Evolutionary conservation across 2,888 invertebrate genomes (phyloP).

Genomic region (Lithophane ornitopus): DNA sequence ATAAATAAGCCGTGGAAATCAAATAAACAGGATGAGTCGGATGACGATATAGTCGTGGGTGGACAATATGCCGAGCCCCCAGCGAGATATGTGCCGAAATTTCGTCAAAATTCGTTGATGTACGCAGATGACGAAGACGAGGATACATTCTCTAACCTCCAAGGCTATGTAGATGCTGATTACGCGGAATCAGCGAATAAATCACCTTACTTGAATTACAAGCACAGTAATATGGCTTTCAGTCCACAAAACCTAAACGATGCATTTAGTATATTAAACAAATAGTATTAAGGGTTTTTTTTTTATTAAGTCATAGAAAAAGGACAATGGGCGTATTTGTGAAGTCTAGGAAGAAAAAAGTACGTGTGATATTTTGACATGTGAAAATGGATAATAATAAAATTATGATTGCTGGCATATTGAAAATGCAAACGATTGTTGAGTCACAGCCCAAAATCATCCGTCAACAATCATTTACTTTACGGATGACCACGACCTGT

Average conservation of each 20-base stretch:
- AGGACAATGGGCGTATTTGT: conserved; percentile 1
- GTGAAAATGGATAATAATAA: conserved; percentile 6
- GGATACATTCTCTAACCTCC: conserved; percentile 62
- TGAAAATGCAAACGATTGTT: neutral
- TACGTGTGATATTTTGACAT: conserved; percentile 30
- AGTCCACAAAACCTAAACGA: conserved; percentile 88
- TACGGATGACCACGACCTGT: neutral
- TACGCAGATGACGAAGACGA: conserved; percentile 70
- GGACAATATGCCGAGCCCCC: conserved; percentile 87
- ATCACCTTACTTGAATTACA: conserved; percentile 86
- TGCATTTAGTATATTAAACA: conserved; percentile 85
- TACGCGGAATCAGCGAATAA: conserved; percentile 74
- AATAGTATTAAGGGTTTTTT: conserved; percentile 57
- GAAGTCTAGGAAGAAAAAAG: conserved; percentile 2
- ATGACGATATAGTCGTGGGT: conserved; percentile 79
- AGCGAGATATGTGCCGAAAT: conserved; percentile 77
- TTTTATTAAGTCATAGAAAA: conserved; percentile 2
- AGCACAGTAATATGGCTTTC: conserved; percentile 86
- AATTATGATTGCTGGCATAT: neutral
- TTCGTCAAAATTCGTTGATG: conserved; percentile 71
- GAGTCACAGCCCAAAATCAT: neutral
- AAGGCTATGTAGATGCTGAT: conserved; percentile 72
- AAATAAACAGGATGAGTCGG: conserved; percentile 60
- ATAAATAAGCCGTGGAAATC: conserved; percentile 73
- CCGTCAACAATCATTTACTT: neutral